These are phyloP conservation scores for Heteromormyrus szaboi DNA, from an alignment of 2,797 vertebrate genomes.

Conservation along the genomic window DNA sequence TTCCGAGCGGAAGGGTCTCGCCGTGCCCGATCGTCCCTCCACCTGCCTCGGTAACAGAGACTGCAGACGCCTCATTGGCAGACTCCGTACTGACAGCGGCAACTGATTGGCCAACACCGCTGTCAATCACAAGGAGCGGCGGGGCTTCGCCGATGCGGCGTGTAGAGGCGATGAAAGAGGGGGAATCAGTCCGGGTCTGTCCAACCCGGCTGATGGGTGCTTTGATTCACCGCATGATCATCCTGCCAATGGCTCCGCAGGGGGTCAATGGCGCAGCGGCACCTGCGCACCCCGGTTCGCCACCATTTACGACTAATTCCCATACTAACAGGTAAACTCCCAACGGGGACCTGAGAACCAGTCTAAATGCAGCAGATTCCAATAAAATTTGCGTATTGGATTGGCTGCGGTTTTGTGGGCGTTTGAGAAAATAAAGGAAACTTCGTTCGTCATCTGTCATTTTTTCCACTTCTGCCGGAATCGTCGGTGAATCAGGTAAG, in stretches of 20 bases:
- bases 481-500: not conserved
- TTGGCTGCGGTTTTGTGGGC: not conserved
- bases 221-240: constrained; percentile 2
- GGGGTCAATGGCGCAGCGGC: not conserved
- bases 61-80: constrained; percentile 43
- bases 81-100: not conserved
- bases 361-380: constrained; percentile 12
- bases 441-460: not conserved
- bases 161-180: constrained; percentile 17
- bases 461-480: not conserved
- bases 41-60: constrained; percentile 49
- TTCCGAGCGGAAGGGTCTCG: constrained; percentile 11
- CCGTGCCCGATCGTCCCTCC: not conserved
- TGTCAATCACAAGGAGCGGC: constrained; percentile 45
- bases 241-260: constrained; percentile 14
- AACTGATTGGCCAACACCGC: constrained; percentile 40
- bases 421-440: not conserved
- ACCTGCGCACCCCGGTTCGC: constrained; percentile 20
- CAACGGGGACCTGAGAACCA: not conserved
- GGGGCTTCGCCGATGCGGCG: constrained; percentile 31
- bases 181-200: constrained; percentile 40
- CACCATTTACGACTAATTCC: not conserved
- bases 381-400: constrained; percentile 1
- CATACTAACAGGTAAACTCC: not conserved
- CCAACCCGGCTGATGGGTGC: constrained; percentile 41